Evolutionary conservation across 1,140 invertebrate species (phyloP).

Genomic region (Leptonema lineaticorne): DNA sequence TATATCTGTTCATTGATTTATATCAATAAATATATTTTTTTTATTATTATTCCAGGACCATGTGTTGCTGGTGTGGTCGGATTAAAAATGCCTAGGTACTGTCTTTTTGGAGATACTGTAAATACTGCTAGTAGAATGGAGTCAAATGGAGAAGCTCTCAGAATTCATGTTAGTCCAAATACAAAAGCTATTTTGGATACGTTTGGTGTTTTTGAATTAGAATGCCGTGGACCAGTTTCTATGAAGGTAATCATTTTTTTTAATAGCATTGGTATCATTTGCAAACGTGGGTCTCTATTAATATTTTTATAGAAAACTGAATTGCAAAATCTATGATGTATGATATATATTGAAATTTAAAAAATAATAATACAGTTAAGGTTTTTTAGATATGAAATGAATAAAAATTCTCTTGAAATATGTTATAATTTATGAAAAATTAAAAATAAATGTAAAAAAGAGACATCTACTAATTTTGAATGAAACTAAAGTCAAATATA

Average conservation of each 20-base stretch:
- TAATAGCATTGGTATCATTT: not conserved
- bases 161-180: slow-evolving; percentile 92
- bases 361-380: too few species aligned
- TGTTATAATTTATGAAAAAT: too few species aligned
- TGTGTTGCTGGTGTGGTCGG: slow-evolving; percentile 92
- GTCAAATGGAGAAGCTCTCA: slow-evolving; percentile 86
- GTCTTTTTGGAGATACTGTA: slow-evolving; percentile 92
- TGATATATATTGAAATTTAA: too few species aligned
- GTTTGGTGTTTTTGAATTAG: slow-evolving; percentile 86
- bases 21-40: not conserved
- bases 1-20: too few species aligned
- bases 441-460: too few species aligned
- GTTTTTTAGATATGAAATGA: too few species aligned
- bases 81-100: slow-evolving; percentile 90
- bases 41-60: slow-evolving; percentile 59
- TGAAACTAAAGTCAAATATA: too few species aligned
- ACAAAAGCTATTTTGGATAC: slow-evolving; percentile 88
- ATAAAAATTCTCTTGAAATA: too few species aligned
- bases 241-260: slow-evolving; percentile 73
- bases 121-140: slow-evolving; percentile 95
- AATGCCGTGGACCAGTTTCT: slow-evolving; percentile 86
- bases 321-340: too few species aligned
- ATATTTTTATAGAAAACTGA: too few species aligned
- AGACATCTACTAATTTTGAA: too few species aligned
- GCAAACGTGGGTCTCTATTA: not conserved